Percentiles rank a stretch among this genome's conserved stretches.
phyloP scores from a whole-genome alignment of 2,113 vertebrate genomes.

The Varanus salvator region DNA sequence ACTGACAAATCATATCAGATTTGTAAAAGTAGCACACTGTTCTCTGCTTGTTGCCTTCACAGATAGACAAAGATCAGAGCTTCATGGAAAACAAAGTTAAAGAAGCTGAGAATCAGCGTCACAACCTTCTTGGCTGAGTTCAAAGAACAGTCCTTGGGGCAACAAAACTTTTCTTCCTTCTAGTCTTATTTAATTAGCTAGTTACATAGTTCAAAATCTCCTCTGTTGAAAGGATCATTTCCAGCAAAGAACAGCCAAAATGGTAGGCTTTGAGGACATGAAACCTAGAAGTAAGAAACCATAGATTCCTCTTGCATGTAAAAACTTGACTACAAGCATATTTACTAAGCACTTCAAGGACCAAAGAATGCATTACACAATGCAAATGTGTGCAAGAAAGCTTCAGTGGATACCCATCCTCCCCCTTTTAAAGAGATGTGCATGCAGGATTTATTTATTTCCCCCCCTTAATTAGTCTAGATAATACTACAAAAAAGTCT shows the following conservation, averaged over 20 bases:
- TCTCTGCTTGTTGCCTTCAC: background rate
- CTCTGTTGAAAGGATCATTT: conserved; percentile 1
- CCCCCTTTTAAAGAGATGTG: background rate
- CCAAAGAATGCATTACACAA: no score
- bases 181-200: conserved; percentile 26
- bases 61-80: background rate
- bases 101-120: background rate
- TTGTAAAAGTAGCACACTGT: conserved; percentile 4
- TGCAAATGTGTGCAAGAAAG: background rate
- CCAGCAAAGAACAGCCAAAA: background rate
- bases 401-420: no score
- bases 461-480: no score
- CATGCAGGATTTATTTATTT: no score
- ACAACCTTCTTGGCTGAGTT: background rate
- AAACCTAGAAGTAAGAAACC: background rate
- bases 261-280: background rate
- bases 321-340: background rate
- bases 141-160: conserved; percentile 24
- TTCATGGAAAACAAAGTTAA: conserved; percentile 26
- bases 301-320: background rate
- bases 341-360: background rate
- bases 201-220: background rate
- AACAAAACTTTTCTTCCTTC: background rate
- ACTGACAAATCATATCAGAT: background rate
- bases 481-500: background rate